Evolutionary conservation across 2,113 vertebrate genomes (phyloP), one percentile per base, ranked within the genome.

Genomic region (Platycercus adscitus): DNA sequence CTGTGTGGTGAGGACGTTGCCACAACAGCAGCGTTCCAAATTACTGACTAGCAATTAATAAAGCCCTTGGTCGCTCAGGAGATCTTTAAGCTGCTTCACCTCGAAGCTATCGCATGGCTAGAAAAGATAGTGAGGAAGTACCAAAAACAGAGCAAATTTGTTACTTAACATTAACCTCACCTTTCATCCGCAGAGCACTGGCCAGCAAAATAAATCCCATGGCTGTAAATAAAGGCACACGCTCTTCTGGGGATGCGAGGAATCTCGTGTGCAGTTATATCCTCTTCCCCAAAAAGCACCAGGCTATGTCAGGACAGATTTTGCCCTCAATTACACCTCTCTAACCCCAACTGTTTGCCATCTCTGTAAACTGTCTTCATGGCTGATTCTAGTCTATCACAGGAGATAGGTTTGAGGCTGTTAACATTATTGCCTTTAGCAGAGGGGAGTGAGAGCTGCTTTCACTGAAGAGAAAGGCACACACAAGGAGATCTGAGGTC

Each of bases 321-420:
- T 78, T 90, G 91, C 94, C 94, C 93, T 93, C 92, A 95, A 82
- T 95, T 93, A 91, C 91, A 25, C 75, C 56, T 4, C 26, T 63
- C 52, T 86, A 91, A 91, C 93, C 87, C 77, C 83, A 41, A 7
- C 63, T 77, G 84, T 93, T 96, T 83, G 94, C 89, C 72, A 49
- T 63, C 85, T 88, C 82, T 90, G 63, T 76, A 63, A 77, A 86
- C 79, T 37, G 43, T 33, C 88, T 71, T 55, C 33, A 3, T 60
- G 92, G 84, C 47, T 35, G 60, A 68, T 86, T 24, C 86, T 35
- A 23, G 87, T 19, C 81, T 13, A 80, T 39, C 14, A 13, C 91
- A 77, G 81, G 77, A 95, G 87, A 58, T 56, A 71, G 55, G 90
- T 76, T 39, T 17, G 93, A 92, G 84, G 93, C 77, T 80, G 76